phyloP scores from a whole-genome alignment of 2,113 vertebrate genomes.

The Piprites chloris region DNA sequence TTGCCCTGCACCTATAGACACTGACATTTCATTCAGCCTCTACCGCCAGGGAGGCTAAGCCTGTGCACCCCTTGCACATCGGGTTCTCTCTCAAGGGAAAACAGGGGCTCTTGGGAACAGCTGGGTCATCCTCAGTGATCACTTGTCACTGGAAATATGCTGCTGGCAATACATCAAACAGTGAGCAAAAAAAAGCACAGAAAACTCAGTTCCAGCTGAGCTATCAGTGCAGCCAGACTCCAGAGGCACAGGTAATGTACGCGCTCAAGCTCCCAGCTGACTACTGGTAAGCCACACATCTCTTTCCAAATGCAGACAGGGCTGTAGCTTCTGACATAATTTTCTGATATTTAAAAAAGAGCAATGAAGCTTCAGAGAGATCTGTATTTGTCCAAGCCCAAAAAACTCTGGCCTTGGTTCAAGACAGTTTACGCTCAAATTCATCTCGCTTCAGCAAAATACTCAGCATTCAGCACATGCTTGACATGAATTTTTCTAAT shows the following conservation, averaged over 20 bases:
- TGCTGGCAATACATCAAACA: not conserved
- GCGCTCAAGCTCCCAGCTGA: not conserved
- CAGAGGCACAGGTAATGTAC: not conserved
- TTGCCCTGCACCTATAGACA: not conserved
- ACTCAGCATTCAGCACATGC: slow-evolving; percentile 43
- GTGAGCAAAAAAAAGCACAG: not conserved
- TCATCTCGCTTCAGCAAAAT: not conserved
- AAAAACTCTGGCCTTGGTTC: slow-evolving; percentile 17
- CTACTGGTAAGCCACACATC: not conserved
- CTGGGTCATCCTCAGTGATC: rapidly evolving
- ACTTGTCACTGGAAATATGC: not conserved
- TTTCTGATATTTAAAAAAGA: not conserved
- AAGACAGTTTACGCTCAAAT: slow-evolving; percentile 36
- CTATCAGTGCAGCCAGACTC: not conserved
- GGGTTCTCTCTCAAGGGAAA: not conserved
- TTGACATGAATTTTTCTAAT: not conserved
- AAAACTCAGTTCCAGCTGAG: not conserved
- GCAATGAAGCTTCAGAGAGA: not conserved
- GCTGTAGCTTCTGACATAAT: not conserved
- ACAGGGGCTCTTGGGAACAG: not conserved
- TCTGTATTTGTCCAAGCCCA: not conserved
- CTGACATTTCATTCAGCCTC: not conserved
- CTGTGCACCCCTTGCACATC: not conserved
- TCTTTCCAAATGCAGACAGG: not conserved
- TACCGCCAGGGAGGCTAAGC: not conserved